phyloP scores from a whole-genome alignment of 2,888 invertebrate genomes.

The Boloria selene region DNA sequence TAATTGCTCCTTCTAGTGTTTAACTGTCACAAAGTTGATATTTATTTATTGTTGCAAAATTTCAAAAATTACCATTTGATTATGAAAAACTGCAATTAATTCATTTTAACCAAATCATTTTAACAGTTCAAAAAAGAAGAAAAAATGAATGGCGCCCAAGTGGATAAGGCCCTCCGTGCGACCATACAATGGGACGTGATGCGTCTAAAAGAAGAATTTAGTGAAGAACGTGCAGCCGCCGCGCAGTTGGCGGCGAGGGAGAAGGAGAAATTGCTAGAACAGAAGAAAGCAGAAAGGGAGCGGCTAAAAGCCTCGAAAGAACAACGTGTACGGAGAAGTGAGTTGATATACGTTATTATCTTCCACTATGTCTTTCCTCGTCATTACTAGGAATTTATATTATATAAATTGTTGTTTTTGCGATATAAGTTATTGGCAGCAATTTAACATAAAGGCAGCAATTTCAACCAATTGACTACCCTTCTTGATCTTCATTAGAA shows the following conservation, averaged over 20 bases:
- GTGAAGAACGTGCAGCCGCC: conserved; percentile 54
- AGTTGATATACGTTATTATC: conserved; percentile 38
- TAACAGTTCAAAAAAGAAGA: conserved; percentile 93
- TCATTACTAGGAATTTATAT: background rate
- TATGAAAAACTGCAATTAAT: background rate
- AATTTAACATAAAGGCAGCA: no score
- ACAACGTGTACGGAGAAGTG: conserved; percentile 51
- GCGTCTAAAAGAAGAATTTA: conserved; percentile 59
- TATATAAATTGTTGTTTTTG: no score
- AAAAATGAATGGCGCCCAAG: conserved; percentile 85
- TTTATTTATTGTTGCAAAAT: background rate
- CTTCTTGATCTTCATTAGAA: no score
- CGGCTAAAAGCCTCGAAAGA: conserved; percentile 48
- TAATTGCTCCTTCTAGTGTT: no score
- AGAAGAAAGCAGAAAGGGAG: conserved; percentile 63
- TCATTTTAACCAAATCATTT: background rate
- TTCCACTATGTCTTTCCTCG: background rate
- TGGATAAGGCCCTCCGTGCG: conserved; percentile 89
- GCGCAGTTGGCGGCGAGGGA: conserved; percentile 47
- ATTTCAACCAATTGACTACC: no score
- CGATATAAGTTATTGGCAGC: no score
- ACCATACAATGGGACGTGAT: conserved; percentile 85
- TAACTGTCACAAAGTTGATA: no score
- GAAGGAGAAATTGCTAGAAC: conserved; percentile 52
- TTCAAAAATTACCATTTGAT: background rate